Conservation (phyloP, 2,888 invertebrate genomes). For the Cosmia trapezina region DNA sequence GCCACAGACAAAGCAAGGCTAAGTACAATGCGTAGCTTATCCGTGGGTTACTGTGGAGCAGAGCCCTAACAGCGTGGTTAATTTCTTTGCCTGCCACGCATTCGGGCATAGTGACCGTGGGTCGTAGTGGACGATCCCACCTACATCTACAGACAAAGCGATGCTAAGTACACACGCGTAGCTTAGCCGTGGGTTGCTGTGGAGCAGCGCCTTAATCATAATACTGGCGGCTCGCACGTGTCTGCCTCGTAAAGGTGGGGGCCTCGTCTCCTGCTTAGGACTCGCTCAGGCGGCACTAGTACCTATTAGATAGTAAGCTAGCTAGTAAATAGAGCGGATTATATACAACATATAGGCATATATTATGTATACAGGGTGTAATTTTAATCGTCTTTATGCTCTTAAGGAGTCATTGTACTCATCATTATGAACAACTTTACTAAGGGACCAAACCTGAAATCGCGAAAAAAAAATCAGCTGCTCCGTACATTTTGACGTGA, state of each 20-base stretch:
- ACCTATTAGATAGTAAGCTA: neutral
- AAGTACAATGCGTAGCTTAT: neutral
- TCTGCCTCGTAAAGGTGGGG: slow-evolving; percentile 80
- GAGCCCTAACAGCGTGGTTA: neutral
- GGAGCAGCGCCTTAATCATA: slow-evolving; percentile 65
- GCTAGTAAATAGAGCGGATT: neutral
- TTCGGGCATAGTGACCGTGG: neutral
- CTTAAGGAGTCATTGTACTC: no score
- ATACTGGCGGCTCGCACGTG: slow-evolving; percentile 78
- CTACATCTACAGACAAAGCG: neutral
- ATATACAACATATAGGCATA: neutral
- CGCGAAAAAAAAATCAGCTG: no score
- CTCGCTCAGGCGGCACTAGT: slow-evolving; percentile 18
- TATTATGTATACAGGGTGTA: neutral
- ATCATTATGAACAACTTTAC: no score
- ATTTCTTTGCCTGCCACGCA: neutral
- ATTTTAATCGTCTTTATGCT: no score
- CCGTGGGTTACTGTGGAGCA: neutral
- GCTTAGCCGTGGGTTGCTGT: neutral
- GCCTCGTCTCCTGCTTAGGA: slow-evolving; percentile 53
- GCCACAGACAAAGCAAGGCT: neutral
- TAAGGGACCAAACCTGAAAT: no score
- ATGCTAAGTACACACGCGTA: neutral
- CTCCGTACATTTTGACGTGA: no score
- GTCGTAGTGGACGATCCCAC: neutral